These are phyloP conservation scores for Noturus placidus DNA, from an alignment of 2,113 vertebrate genomes.

Conservation along the genomic window DNA sequence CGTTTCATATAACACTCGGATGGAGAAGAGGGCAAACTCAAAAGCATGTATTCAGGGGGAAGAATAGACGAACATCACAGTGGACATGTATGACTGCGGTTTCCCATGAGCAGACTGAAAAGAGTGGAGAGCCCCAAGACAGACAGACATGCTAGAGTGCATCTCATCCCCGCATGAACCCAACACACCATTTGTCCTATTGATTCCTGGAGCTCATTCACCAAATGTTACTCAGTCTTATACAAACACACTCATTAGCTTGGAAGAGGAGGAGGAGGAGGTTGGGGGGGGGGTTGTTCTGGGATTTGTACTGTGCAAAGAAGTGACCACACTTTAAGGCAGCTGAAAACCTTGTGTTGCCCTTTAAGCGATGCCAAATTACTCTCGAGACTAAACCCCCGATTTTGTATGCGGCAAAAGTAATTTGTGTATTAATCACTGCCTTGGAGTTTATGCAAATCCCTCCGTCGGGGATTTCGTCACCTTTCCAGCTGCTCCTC, in stretches of 20 bases:
- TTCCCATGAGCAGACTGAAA: background rate
- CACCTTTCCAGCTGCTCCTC: constrained; percentile 37
- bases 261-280: too few species aligned
- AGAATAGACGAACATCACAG: background rate
- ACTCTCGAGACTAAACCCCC: background rate
- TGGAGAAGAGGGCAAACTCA: background rate
- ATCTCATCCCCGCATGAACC: constrained; percentile 39
- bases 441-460: constrained; percentile 2
- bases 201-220: constrained; percentile 38
- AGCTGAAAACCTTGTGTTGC: background rate
- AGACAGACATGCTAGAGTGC: background rate
- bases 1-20: background rate
- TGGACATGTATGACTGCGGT: background rate
- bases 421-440: constrained; percentile 19
- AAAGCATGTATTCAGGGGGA: background rate
- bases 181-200: constrained; percentile 41
- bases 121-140: background rate
- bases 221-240: constrained; percentile 47
- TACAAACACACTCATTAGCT: constrained; percentile 32
- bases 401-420: constrained; percentile 14
- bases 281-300: background rate
- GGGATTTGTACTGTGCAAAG: background rate
- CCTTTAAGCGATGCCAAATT: background rate
- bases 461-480: background rate
- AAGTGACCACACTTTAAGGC: background rate